Conservation (phyloP, 2,797 vertebrate species). For the Sebastes nivosus region DNA sequence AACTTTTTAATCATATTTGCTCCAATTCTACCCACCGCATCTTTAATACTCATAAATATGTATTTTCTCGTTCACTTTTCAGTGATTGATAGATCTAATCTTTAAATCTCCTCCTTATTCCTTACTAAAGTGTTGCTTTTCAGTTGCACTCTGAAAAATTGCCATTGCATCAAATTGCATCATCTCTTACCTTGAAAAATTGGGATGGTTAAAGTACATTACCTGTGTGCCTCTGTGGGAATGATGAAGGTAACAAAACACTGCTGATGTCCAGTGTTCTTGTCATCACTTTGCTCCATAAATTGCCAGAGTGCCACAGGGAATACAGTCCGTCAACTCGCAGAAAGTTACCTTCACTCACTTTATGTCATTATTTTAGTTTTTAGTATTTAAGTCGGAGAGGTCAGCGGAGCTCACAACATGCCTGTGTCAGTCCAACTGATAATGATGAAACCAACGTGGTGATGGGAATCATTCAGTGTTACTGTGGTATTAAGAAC, state of each 20-base stretch:
- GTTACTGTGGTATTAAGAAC: neutral
- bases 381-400: neutral
- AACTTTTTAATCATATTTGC: too few relatives aligned
- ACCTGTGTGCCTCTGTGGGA: neutral
- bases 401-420: neutral
- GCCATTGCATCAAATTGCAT: slow-evolving; percentile 43
- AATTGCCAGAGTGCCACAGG: neutral
- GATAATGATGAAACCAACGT: slow-evolving; percentile 11
- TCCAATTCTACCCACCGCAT: too few relatives aligned
- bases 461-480: slow-evolving; percentile 8
- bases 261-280: neutral
- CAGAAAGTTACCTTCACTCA: slow-evolving; percentile 10
- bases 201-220: neutral
- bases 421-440: neutral
- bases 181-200: slow-evolving; percentile 25
- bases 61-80: neutral
- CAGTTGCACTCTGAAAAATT: slow-evolving; percentile 12
- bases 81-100: neutral
- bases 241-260: neutral
- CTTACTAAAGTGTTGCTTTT: neutral
- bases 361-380: neutral
- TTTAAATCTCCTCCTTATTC: neutral
- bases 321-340: neutral
- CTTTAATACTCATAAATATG: neutral
- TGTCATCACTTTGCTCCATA: slow-evolving; percentile 14